Conservation (phyloP, 2,888 invertebrate genomes). For the Drosophila mimetica region DNA sequence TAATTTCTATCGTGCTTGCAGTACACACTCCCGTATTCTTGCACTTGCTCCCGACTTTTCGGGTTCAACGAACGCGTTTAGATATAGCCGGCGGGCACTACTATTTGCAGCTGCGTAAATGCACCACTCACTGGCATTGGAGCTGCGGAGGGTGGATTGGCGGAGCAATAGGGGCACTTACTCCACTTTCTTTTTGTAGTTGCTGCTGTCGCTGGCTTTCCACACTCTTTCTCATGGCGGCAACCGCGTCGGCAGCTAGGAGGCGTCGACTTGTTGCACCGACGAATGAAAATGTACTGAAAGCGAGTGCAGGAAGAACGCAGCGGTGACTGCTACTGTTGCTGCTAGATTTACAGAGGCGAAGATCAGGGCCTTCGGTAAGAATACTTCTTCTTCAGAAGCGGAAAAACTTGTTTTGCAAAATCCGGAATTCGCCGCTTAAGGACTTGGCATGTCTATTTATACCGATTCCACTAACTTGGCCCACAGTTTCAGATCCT, state of each 20-base stretch:
- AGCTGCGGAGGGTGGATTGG: constrained; percentile 8
- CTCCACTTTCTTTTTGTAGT: constrained; percentile 68
- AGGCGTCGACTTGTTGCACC: constrained; percentile 73
- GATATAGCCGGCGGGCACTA: constrained; percentile 19
- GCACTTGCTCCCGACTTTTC: constrained; percentile 15
- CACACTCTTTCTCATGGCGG: constrained; percentile 39
- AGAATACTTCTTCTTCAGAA: constrained; percentile 9
- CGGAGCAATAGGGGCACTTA: constrained; percentile 37
- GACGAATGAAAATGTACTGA: constrained; percentile 65
- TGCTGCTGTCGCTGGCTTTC: constrained; percentile 27
- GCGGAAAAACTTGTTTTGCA: constrained; percentile 16
- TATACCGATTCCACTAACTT: background rate
- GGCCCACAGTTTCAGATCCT: background rate
- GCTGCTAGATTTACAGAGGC: constrained; percentile 1
- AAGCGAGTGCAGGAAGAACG: constrained; percentile 71
- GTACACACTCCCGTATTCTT: constrained; percentile 6
- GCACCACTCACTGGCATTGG: constrained; percentile 16
- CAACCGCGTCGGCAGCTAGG: constrained; percentile 22
- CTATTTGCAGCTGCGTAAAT: constrained; percentile 15
- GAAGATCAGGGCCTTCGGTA: background rate
- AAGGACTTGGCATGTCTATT: constrained; percentile 9
- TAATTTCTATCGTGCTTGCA: constrained; percentile 1
- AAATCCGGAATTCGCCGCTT: background rate
- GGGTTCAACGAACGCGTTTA: constrained; percentile 68
- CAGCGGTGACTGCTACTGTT: constrained; percentile 7